phyloP scores from a whole-genome alignment of 2,797 vertebrate species.

The Petrocephalus sullivani region DNA sequence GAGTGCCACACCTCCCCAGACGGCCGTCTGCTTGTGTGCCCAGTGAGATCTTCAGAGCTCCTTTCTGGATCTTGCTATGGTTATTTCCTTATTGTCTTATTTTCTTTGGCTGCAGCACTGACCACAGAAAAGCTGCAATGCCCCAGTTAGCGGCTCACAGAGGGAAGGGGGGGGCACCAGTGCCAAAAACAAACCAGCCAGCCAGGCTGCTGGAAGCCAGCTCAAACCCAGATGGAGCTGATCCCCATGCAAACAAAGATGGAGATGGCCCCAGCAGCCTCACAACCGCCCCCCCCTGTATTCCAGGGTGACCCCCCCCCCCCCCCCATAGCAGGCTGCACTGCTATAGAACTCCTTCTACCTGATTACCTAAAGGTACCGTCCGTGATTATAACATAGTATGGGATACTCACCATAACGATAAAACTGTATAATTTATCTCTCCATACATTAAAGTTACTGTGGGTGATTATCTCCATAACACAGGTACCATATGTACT shows the following conservation, averaged over 20 bases:
- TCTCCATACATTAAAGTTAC: neutral
- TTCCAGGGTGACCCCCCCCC: neutral
- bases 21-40: too few species aligned
- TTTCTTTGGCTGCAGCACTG: neutral
- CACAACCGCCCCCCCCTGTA: neutral
- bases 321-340: neutral
- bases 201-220: neutral
- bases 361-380: too few species aligned
- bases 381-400: too few species aligned
- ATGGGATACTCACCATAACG: neutral
- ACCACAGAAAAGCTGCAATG: neutral
- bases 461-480: neutral
- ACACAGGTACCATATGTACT: neutral
- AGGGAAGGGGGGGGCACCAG: neutral
- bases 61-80: neutral
- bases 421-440: neutral
- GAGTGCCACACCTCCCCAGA: neutral
- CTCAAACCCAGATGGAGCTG: neutral
- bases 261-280: neutral
- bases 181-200: neutral
- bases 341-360: neutral
- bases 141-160: neutral
- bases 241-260: neutral
- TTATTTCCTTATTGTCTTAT: neutral
- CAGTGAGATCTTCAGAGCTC: constrained; percentile 7